Base-by-base conservation (phyloP, 2,113 vertebrate genomes). In the Myrmophylax atrothorax region DNA sequence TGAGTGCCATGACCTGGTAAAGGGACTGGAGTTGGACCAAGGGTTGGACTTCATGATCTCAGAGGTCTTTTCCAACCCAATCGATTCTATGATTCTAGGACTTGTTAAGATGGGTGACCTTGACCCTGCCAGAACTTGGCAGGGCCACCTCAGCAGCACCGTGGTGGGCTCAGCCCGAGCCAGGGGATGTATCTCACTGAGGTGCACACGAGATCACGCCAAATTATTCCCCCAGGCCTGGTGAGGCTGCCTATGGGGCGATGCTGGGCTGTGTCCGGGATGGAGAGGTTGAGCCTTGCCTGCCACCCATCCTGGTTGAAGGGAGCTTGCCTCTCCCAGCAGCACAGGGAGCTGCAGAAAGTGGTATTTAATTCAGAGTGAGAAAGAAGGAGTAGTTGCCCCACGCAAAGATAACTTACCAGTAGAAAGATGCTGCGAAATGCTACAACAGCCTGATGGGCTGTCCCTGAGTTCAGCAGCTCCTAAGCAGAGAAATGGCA, bases 231-330 rank as follows among this genome's bases (percentile, higher is more conserved):
- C 17, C 15, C 3, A n/a, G 50, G 8, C 16, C 29, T 46, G 29
- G 20, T 14, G 53, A 11, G 58, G 55, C 42, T 2, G 0, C 14
- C 38, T 1, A 1, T 1, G 1, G 28, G 38, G 12, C 2, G 4
- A 0, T 0, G 1, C 24, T 14, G 49, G 31, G n/a, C 52, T 3
- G 1, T 3, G 24, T 5, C 14, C 12, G 11, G 17, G n/a, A 6
- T 1, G 6, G 38, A 35, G 59, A 22, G 23, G 12, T 5, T 52
- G 22, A 29, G 22, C 31, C 64, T 19, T 6, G 2, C 40, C 11
- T 6, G 22, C 7, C 26, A 2, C n/a, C 4, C 5, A 44, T n/a
- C 35, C 50, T 24, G 66, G 14, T 14, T 0, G 9, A 35, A 42
- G 50, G 23, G 11, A 1, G 11, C 33, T 31, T 26, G 11, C 29